Evolutionary conservation across 2,888 invertebrate genomes (phyloP).

Genomic region (Antheraea yamamai): DNA sequence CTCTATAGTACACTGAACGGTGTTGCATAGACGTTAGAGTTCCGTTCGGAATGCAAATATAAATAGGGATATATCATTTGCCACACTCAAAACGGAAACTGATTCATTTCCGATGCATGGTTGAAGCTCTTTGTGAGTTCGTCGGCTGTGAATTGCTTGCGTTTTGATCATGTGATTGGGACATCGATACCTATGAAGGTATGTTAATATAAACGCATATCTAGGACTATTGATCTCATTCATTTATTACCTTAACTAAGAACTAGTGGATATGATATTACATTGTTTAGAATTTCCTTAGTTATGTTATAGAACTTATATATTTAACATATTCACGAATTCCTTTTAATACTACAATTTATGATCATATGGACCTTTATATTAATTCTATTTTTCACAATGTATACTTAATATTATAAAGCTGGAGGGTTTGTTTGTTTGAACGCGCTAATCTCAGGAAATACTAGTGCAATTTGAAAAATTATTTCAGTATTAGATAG

Average conservation of each 20-base stretch:
- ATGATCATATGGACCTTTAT: neutral
- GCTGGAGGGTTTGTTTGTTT: no score
- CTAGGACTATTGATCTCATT: neutral
- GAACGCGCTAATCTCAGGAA: no score
- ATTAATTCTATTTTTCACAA: neutral
- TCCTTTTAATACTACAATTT: neutral
- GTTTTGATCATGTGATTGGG: conserved; percentile 78
- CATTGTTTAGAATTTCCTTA: neutral
- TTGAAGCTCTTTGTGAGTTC: conserved; percentile 78
- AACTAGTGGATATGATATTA: neutral
- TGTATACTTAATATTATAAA: neutral
- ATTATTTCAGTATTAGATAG: no score
- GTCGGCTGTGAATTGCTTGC: conserved; percentile 75
- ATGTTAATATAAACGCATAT: neutral
- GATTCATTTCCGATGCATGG: conserved; percentile 82
- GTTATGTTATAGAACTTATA: neutral
- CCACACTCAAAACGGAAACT: conserved; percentile 75
- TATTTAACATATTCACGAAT: neutral
- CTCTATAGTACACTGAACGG: conserved; percentile 46
- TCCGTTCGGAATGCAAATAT: conserved; percentile 52
- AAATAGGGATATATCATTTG: conserved; percentile 70
- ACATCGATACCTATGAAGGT: conserved; percentile 61
- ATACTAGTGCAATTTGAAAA: no score
- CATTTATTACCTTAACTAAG: neutral
- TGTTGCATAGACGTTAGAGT: conserved; percentile 50